Conservation (phyloP, 2,888 invertebrate species). For the Ophioninae sp. region DNA sequence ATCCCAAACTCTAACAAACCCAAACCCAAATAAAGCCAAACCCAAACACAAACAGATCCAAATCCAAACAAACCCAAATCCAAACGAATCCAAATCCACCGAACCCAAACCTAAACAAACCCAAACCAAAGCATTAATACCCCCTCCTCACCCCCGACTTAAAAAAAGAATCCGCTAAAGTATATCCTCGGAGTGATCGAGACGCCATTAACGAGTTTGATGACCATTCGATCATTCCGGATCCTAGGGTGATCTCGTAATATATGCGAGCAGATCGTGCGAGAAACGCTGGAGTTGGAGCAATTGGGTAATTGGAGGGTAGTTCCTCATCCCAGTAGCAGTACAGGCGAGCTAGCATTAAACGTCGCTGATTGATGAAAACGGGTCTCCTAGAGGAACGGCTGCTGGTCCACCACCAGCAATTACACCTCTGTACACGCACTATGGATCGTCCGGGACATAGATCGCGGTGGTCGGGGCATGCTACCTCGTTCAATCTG, state of each 20-base stretch:
- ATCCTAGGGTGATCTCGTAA: constrained; percentile 61
- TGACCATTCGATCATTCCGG: constrained; percentile 52
- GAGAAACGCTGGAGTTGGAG: constrained; percentile 49
- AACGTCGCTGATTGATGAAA: constrained; percentile 79
- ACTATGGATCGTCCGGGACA: constrained; percentile 74
- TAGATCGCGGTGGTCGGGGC: constrained; percentile 74
- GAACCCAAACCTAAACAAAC: no score
- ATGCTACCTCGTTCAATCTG: constrained; percentile 70
- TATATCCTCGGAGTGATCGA: no score
- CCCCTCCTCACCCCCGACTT: no score
- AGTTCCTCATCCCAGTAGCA: constrained; percentile 46
- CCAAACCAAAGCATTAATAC: no score
- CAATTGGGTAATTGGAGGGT: constrained; percentile 52
- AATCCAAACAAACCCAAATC: no score
- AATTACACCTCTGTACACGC: constrained; percentile 78
- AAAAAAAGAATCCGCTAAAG: no score
- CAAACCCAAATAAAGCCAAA: no score
- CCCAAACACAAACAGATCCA: no score
- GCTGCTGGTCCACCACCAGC: constrained; percentile 74
- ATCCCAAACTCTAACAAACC: no score
- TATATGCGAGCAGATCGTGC: constrained; percentile 55
- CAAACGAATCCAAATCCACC: no score
- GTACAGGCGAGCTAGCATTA: constrained; percentile 71
- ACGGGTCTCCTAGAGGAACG: constrained; percentile 76
- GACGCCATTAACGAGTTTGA: constrained; percentile 44